Percentiles rank a stretch among this genome's conserved stretches.
Evolutionary conservation across 37 sponge, comb jelly and placozoan genomes (phyloP).

Genomic region (Tethya wilhelma): DNA sequence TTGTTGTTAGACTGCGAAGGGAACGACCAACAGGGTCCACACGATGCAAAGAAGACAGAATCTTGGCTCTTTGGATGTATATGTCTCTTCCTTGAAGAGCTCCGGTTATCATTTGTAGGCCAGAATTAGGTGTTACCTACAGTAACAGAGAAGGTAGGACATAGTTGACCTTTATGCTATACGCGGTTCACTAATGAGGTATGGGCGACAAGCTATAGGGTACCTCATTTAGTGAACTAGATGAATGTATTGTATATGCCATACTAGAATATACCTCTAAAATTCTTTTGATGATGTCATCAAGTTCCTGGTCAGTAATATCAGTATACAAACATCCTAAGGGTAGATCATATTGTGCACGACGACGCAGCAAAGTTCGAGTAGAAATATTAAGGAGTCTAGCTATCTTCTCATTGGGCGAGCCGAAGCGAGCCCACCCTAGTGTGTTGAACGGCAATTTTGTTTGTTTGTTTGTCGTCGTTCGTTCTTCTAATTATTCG

Average conservation of each 20-base stretch:
- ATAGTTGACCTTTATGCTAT: neutral
- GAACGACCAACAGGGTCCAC: slow-evolving; percentile 10
- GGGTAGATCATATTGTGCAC: neutral
- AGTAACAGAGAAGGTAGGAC: neutral
- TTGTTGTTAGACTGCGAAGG: neutral
- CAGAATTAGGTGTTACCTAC: neutral
- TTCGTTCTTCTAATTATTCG: too few relatives aligned
- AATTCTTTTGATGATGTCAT: neutral
- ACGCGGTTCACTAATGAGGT: too few relatives aligned
- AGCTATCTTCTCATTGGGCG: neutral
- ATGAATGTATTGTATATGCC: too few relatives aligned
- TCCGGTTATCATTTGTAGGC: neutral
- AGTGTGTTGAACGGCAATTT: too few relatives aligned
- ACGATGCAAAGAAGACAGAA: neutral
- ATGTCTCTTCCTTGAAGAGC: slow-evolving; percentile 9
- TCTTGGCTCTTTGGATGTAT: neutral
- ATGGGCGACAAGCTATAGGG: too few relatives aligned
- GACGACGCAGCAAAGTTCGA: neutral
- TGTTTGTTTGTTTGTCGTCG: too few relatives aligned
- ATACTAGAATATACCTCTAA: neutral
- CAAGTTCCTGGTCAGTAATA: neutral
- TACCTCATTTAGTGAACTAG: too few relatives aligned
- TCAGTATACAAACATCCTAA: neutral
- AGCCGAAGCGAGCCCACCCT: too few relatives aligned
- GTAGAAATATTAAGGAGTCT: neutral